A percentile compares a stretch with the other conserved stretches of the same genome.
Conservation (phyloP, 2,888 invertebrate species). For the Chydorus sphaericus region DNA sequence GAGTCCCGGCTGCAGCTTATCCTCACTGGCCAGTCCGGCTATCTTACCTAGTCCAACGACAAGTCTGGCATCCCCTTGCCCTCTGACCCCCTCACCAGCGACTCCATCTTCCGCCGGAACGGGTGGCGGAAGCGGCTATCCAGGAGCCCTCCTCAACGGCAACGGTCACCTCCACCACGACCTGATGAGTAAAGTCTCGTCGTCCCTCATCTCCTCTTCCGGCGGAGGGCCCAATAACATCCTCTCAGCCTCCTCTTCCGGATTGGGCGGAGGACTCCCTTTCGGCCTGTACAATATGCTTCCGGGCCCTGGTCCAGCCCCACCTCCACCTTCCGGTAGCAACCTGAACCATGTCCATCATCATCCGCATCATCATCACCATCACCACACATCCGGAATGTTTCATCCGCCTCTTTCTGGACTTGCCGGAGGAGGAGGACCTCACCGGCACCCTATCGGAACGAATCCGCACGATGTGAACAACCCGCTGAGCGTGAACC, state of each 20-base stretch:
- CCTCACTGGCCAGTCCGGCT: slow-evolving; percentile 52
- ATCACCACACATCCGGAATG: slow-evolving; percentile 15
- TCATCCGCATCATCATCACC: slow-evolving; percentile 14
- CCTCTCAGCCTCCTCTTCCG: slow-evolving; percentile 23
- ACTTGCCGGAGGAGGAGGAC: slow-evolving; percentile 23
- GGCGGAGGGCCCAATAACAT: too few species aligned
- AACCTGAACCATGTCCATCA: too few species aligned
- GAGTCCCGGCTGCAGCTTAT: slow-evolving; percentile 42
- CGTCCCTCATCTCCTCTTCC: slow-evolving; percentile 21
- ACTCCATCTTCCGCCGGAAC: slow-evolving; percentile 23
- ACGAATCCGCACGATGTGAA: slow-evolving; percentile 84
- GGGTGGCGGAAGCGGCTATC: slow-evolving; percentile 8
- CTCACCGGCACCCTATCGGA: slow-evolving; percentile 64
- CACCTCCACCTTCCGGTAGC: slow-evolving; percentile 15
- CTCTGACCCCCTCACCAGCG: slow-evolving; percentile 29
- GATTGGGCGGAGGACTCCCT: slow-evolving; percentile 7
- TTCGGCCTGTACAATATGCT: slow-evolving; percentile 16
- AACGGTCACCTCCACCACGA: too few species aligned
- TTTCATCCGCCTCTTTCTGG: slow-evolving; percentile 12
- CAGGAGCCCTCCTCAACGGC: too few species aligned
- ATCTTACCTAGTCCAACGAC: slow-evolving; percentile 65
- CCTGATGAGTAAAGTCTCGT: slow-evolving; percentile 27
- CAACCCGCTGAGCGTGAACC: slow-evolving; percentile 81
- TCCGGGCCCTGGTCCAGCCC: slow-evolving; percentile 2
- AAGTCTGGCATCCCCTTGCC: slow-evolving; percentile 47